Conservation (phyloP, 2,797 vertebrate species). For the Vespertilio murinus region DNA sequence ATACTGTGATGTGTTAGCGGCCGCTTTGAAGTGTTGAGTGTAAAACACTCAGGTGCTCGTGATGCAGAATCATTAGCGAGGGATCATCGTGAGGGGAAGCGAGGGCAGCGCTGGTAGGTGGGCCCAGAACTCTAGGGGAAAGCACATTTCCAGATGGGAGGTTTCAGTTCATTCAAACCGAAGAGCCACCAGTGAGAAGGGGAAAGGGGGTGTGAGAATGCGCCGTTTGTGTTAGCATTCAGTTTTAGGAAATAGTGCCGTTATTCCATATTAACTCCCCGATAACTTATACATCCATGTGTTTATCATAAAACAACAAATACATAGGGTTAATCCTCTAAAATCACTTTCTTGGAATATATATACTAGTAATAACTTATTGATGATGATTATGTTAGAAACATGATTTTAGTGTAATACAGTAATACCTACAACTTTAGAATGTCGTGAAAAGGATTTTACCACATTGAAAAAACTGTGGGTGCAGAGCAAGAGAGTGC, state of each 20-base stretch:
- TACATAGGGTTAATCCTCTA: conserved; percentile 20
- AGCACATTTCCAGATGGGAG: background rate
- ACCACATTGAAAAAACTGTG: background rate
- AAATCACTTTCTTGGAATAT: background rate
- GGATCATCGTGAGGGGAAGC: background rate
- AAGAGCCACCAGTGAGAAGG: conserved; percentile 9
- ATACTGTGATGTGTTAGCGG: background rate
- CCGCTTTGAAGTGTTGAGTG: background rate
- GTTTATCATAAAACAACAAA: conserved; percentile 50
- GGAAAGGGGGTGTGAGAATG: background rate
- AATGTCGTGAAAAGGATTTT: background rate
- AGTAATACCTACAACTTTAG: background rate
- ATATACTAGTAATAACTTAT: background rate
- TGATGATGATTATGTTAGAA: background rate
- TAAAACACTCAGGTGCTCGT: background rate
- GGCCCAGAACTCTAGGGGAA: background rate
- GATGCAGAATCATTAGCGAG: background rate
- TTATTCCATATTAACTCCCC: background rate
- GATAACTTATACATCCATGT: conserved; percentile 46
- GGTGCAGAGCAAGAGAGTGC: background rate
- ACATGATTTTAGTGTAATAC: background rate
- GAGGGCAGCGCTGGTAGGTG: background rate
- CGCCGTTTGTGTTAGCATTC: background rate
- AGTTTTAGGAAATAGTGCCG: conserved; percentile 48
- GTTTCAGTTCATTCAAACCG: background rate